These are phyloP conservation scores for Orbicella faveolata DNA, from an alignment of 64 coral and sea anemone genomes.

Conservation along the genomic window DNA sequence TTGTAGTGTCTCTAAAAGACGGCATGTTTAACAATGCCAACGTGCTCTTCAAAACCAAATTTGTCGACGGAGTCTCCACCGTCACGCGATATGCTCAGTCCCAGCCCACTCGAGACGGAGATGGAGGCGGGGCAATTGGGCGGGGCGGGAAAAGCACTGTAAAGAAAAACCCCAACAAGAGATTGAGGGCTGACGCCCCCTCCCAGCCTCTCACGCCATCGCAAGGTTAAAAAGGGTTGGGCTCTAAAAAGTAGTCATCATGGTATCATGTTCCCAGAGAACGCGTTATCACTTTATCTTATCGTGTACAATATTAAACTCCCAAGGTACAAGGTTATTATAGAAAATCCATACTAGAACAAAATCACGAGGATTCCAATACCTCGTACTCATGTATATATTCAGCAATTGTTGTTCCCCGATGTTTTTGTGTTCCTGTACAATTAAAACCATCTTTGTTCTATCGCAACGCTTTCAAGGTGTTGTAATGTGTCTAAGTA, in stretches of 20 bases:
- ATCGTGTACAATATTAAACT: no score
- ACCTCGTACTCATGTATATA: no score
- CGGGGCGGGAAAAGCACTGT: slow-evolving; percentile 54
- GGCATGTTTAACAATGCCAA: slow-evolving; percentile 99
- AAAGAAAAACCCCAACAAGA: slow-evolving; percentile 72
- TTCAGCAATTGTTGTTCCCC: no score
- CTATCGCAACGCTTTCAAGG: no score
- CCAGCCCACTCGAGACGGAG: slow-evolving; percentile 63
- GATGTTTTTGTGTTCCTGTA: no score
- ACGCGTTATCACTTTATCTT: no score
- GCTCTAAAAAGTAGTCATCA: no score
- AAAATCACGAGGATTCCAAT: neutral
- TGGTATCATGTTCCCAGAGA: no score
- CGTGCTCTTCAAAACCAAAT: slow-evolving; percentile 97
- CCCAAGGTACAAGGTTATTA: neutral
- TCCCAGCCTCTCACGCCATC: slow-evolving; percentile 51
- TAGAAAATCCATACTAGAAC: neutral
- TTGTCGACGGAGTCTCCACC: slow-evolving; percentile 96
- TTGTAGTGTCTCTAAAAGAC: slow-evolving; percentile 95
- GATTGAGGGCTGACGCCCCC: slow-evolving; percentile 56
- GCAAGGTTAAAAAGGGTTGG: neutral
- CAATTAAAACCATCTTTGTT: no score
- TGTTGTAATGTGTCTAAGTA: no score
- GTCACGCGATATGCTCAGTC: slow-evolving; percentile 93
- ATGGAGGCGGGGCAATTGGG: slow-evolving; percentile 24